phyloP scores from a whole-genome alignment of 2,113 vertebrate species.

The Nerophis ophidion region DNA sequence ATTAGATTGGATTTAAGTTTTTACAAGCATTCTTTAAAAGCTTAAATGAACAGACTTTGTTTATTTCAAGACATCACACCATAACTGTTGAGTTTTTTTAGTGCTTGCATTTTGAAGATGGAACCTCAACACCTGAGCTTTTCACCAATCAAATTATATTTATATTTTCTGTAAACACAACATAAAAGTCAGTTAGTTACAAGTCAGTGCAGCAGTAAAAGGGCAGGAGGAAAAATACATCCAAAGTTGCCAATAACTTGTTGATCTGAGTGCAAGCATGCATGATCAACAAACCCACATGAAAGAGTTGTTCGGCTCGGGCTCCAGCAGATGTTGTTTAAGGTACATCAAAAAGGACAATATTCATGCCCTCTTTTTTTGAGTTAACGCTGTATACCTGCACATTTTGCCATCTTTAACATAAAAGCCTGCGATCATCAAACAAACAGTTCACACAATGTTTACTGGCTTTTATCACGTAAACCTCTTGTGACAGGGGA shows the following conservation, averaged over 20 bases:
- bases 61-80: no score
- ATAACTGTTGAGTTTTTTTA: no score
- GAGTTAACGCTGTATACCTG: neutral
- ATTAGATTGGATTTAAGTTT: no score
- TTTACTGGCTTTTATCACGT: neutral
- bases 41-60: no score
- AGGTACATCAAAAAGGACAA: constrained; percentile 6
- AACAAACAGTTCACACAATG: neutral
- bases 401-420: neutral
- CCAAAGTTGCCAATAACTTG: neutral
- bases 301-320: neutral
- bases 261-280: neutral
- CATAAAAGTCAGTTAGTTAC: no score
- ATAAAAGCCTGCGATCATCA: neutral
- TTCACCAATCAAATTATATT: no score
- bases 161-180: no score
- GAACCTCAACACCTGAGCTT: no score
- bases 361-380: neutral
- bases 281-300: neutral
- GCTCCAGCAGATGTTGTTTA: constrained; percentile 9
- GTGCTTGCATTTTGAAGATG: no score
- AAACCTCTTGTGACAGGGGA: neutral
- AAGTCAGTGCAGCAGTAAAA: no score
- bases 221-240: neutral
- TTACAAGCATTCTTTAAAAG: no score